A percentile compares a stretch with the other conserved stretches of the same genome.
These are phyloP conservation scores for Acrocephalus scirpaceus DNA, from an alignment of 2,797 vertebrate genomes.

Conservation along the genomic window DNA sequence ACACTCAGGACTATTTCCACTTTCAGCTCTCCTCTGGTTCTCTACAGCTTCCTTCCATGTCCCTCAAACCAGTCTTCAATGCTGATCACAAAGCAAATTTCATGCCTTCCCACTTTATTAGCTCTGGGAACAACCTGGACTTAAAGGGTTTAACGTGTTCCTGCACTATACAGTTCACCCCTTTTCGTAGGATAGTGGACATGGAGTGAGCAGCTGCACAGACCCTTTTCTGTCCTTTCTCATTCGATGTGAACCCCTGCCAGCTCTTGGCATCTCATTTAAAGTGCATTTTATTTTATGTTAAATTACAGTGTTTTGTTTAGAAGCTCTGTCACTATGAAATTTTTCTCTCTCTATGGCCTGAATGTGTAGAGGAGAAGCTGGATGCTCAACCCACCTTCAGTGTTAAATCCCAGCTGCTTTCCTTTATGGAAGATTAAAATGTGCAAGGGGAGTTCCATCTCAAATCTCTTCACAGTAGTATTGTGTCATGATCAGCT, in stretches of 20 bases:
- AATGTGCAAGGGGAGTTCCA: not conserved
- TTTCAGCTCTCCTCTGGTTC: not conserved
- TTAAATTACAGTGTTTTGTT: not conserved
- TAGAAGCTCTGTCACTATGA: not conserved
- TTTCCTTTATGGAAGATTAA: not conserved
- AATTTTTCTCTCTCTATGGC: not conserved
- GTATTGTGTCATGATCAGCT: not conserved
- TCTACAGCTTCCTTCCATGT: not conserved
- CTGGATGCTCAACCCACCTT: not conserved
- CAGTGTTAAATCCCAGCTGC: not conserved
- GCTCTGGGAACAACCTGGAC: not conserved
- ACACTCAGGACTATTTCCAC: not conserved
- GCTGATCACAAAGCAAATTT: not conserved
- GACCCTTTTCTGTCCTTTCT: not conserved
- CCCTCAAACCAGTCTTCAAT: not conserved
- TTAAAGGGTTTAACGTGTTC: not conserved
- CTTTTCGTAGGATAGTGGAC: not conserved
- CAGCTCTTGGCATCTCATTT: not conserved
- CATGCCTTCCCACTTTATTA: not conserved
- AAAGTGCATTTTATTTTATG: not conserved
- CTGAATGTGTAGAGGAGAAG: not conserved
- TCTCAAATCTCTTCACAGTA: not conserved
- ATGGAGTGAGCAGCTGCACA: not conserved
- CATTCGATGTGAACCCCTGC: accelerated
- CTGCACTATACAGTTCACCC: not conserved